Evolutionary conservation across 1,140 invertebrate genomes (phyloP).

Genomic region (Aphaenogaster ashmeadi): DNA sequence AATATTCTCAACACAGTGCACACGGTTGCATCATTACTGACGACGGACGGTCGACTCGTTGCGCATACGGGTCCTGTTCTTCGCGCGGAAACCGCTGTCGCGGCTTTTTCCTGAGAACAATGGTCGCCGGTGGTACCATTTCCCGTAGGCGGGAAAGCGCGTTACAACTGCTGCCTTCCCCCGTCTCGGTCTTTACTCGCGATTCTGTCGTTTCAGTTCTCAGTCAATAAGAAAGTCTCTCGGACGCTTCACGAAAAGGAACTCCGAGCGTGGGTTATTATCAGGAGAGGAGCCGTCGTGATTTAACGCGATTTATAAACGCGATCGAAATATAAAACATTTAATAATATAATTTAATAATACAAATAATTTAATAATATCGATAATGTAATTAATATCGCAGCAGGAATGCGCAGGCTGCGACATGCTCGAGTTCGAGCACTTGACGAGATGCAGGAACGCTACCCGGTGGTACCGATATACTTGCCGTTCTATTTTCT

Average conservation of each 20-base stretch:
- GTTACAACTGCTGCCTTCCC: background rate
- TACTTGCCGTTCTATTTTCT: constrained; percentile 81
- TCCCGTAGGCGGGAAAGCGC: constrained; percentile 59
- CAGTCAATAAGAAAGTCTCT: background rate
- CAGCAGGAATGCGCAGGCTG: constrained; percentile 32
- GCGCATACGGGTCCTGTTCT: constrained; percentile 54
- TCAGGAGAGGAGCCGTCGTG: background rate
- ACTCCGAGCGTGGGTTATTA: background rate
- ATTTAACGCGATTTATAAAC: no score
- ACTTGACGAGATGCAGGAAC: constrained; percentile 44
- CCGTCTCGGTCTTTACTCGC: background rate
- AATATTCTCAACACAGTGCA: background rate
- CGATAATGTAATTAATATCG: constrained; percentile 4
- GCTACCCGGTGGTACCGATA: constrained; percentile 40
- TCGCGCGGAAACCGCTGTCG: constrained; percentile 68
- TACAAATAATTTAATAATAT: no score
- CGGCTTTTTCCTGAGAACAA: constrained; percentile 62
- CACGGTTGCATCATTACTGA: background rate
- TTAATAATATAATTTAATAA: no score
- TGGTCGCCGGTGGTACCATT: constrained; percentile 63
- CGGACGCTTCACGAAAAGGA: background rate
- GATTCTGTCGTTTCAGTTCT: constrained; percentile 14
- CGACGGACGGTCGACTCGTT: background rate
- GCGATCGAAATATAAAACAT: no score
- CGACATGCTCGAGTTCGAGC: constrained; percentile 58